Percentiles rank a stretch among this genome's conserved stretches.
Conservation (phyloP, 2,888 invertebrate species). For the Arge pagana region DNA sequence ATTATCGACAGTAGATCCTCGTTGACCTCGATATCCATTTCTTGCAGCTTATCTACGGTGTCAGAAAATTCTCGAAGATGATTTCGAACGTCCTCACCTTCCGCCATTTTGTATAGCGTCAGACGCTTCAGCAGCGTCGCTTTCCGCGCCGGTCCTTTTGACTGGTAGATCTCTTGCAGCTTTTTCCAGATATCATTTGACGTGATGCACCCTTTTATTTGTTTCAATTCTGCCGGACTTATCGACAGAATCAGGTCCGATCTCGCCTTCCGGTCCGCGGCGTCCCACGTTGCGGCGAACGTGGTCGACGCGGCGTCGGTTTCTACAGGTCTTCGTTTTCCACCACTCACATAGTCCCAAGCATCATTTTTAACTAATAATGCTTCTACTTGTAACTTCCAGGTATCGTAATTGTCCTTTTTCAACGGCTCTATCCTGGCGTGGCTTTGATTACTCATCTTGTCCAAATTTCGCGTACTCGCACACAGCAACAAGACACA, state of each 20-base stretch:
- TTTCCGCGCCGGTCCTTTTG: conserved; percentile 30
- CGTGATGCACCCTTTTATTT: conserved; percentile 25
- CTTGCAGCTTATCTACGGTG: conserved; percentile 23
- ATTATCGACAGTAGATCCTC: conserved; percentile 18
- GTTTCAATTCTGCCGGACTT: conserved; percentile 21
- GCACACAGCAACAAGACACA: too few species aligned
- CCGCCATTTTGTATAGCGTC: conserved; percentile 21
- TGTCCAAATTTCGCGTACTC: too few species aligned
- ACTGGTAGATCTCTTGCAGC: conserved; percentile 22
- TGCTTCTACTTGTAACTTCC: too few species aligned
- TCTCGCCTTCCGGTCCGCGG: conserved; percentile 19
- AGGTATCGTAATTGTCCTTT: too few species aligned
- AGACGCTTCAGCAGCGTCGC: conserved; percentile 28
- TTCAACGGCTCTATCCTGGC: too few species aligned
- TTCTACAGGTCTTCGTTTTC: background rate
- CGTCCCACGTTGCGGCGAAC: too few species aligned
- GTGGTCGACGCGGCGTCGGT: background rate
- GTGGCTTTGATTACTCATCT: too few species aligned
- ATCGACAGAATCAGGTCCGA: conserved; percentile 26
- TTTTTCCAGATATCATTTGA: conserved; percentile 29
- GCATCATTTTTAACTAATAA: conserved; percentile 22
- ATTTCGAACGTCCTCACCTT: conserved; percentile 24
- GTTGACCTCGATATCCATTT: conserved; percentile 23
- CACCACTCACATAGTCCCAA: conserved; percentile 23
- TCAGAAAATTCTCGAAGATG: conserved; percentile 24